phyloP scores from a whole-genome alignment of 2,888 invertebrate species.

The Zelleria hepariella region DNA sequence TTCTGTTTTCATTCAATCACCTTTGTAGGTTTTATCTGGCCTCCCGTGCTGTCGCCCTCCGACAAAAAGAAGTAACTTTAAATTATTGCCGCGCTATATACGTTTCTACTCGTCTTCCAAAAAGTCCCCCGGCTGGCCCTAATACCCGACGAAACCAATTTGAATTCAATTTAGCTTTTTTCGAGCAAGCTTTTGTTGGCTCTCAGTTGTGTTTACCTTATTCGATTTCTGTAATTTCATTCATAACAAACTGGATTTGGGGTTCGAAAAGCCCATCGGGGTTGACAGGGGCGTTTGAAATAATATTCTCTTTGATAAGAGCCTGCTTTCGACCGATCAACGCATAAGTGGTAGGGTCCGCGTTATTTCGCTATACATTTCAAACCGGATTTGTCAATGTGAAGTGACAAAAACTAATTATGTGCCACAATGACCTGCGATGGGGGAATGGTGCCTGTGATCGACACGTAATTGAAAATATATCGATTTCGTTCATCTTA shows the following conservation, averaged over 20 bases:
- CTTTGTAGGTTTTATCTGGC: conserved; percentile 40
- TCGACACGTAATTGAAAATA: conserved; percentile 20
- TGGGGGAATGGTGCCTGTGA: conserved; percentile 30
- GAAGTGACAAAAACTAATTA: conserved; percentile 73
- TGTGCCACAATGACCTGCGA: conserved; percentile 53
- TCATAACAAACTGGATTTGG: conserved; percentile 73
- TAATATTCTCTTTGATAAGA: conserved; percentile 72
- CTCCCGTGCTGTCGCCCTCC: conserved; percentile 42
- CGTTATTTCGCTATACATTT: conserved; percentile 40
- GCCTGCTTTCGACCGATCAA: conserved; percentile 40
- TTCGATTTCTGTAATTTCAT: conserved; percentile 73
- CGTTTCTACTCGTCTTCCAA: conserved; percentile 49
- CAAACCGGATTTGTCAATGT: conserved; percentile 64
- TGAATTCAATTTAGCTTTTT: conserved; percentile 73
- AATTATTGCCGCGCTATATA: conserved; percentile 54
- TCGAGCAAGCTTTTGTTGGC: conserved; percentile 69
- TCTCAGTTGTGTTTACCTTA: conserved; percentile 72
- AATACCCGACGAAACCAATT: conserved; percentile 71
- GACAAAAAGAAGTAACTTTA: conserved; percentile 63
- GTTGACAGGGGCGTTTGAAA: conserved; percentile 71
- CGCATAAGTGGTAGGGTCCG: conserved; percentile 54
- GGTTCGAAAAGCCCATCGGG: conserved; percentile 66
- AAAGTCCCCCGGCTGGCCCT: conserved; percentile 64
- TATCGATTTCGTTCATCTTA: conserved; percentile 4
- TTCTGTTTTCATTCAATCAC: conserved; percentile 49